A percentile compares a stretch with the other conserved stretches of the same genome.
These are phyloP conservation scores for Stigmatopora nigra DNA, from an alignment of 2,113 vertebrate genomes.

Conservation along the genomic window DNA sequence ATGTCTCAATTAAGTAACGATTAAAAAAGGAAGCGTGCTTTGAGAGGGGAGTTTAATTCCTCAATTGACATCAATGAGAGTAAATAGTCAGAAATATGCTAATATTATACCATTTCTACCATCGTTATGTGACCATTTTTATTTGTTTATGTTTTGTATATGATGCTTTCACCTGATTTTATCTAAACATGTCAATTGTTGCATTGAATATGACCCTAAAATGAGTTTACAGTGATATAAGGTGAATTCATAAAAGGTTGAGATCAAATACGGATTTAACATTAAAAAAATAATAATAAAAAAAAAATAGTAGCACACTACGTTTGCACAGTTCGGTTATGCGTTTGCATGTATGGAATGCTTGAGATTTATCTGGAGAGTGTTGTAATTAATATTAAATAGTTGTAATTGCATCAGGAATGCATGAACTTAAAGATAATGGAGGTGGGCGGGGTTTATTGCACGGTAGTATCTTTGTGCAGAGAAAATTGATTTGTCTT, in stretches of 20 bases:
- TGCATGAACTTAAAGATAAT: constrained; percentile 54
- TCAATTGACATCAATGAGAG: background rate
- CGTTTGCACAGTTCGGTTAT: constrained; percentile 38
- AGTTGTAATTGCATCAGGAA: constrained; percentile 44
- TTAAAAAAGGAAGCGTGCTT: no score
- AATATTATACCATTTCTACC: background rate
- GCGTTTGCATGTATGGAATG: constrained; percentile 45
- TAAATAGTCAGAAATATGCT: background rate
- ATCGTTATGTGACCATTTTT: constrained; percentile 27
- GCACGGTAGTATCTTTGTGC: constrained; percentile 36
- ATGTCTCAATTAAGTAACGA: no score
- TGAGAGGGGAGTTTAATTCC: no score
- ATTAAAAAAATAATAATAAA: constrained; percentile 33
- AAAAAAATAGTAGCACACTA: constrained; percentile 58
- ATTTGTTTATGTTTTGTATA: constrained; percentile 48
- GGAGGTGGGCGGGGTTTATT: constrained; percentile 12
- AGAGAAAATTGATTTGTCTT: constrained; percentile 7
- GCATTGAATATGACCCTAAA: constrained; percentile 25
- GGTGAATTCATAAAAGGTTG: constrained; percentile 23
- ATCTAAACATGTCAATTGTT: constrained; percentile 49
- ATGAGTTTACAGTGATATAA: constrained; percentile 41
- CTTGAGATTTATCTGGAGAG: constrained; percentile 59
- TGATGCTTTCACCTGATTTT: constrained; percentile 40
- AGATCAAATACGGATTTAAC: constrained; percentile 34
- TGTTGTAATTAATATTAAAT: constrained; percentile 59